Evolutionary conservation across 2,113 vertebrate genomes (phyloP).

Genomic region (Microtus richardsoni): DNA sequence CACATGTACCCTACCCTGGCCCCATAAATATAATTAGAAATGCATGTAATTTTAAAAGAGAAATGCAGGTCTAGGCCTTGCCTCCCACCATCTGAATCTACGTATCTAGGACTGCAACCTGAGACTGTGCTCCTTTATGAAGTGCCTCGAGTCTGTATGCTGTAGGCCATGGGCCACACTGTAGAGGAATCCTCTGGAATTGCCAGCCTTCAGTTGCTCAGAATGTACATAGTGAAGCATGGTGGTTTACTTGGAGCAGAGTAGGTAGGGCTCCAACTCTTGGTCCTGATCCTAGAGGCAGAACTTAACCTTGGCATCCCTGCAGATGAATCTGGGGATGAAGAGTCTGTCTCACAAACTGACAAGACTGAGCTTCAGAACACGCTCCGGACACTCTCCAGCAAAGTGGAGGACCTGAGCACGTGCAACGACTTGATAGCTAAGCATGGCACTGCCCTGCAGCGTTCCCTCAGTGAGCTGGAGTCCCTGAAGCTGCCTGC

Average conservation of each 20-base stretch:
- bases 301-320: not conserved
- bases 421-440: constrained; percentile 98
- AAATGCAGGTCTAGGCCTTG: not conserved
- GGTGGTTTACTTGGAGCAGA: not conserved
- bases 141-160: not conserved
- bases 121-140: not conserved
- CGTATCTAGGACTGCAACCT: not conserved
- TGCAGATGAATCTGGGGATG: constrained; percentile 95
- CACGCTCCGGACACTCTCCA: constrained; percentile 92
- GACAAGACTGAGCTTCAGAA: constrained; percentile 95
- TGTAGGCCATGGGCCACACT: not conserved
- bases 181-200: not conserved
- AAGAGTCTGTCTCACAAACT: constrained; percentile 89
- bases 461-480: constrained; percentile 97
- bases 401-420: constrained; percentile 96
- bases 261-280: not conserved
- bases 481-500: constrained; percentile 91
- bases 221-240: not conserved
- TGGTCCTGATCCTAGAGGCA: not conserved
- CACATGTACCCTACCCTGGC: not conserved
- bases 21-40: not conserved
- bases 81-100: not conserved
- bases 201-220: not conserved
- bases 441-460: constrained; percentile 97
- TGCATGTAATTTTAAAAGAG: not conserved